Evolutionary conservation across 1,140 invertebrate genomes (phyloP), one percentile per base, ranked within the genome.

Genomic region (Neodiprion virginianus): DNA sequence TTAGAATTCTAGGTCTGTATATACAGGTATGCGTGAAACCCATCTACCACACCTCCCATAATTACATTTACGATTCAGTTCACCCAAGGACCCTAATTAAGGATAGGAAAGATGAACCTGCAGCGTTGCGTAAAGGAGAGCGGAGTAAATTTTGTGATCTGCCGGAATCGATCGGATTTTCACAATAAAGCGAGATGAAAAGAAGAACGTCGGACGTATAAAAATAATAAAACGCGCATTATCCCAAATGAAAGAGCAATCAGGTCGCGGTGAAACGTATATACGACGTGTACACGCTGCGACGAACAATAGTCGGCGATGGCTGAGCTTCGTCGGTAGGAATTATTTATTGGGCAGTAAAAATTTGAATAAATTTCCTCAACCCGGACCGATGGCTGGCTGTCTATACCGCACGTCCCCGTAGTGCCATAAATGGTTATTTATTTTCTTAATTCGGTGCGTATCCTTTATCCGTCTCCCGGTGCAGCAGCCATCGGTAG

Each of bases 291-390:
- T 3, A 14, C 8, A 61, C n/a, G 28, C 28, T 40, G 28, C 2
- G 28, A 40, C 53, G 53, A 61, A 61, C 53, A 61, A 61, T 61
- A 17, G 53, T 1, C 53, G n/a, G 53, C 11, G 53, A 40, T 40
- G 28, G 28, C 5, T 2, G 53, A 17, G 53, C n/a, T 4, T 14
- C 53, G 53, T 61, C 53, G 53, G 53, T 61, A 61, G 53, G 53
- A 12, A 61, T 83, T 83, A 83, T 83, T 83, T 83, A 83, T 82
- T 78, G 81, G 75, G 76, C 75, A 80, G 77, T 82, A 83, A 83
- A 83, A 80, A 80, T 83, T 82, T 81, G 73, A 83, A 83, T 83
- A 83, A 83, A 82, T 82, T 79, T 78, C 75, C 79, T 71, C 21
- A 9, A 23, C 67, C 53, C 53, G 53, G 53, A 14, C n/a, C 11